Evolutionary conservation across 2,888 invertebrate genomes (phyloP), one percentile per base, ranked within the genome.

Genomic region (Macaria notata): DNA sequence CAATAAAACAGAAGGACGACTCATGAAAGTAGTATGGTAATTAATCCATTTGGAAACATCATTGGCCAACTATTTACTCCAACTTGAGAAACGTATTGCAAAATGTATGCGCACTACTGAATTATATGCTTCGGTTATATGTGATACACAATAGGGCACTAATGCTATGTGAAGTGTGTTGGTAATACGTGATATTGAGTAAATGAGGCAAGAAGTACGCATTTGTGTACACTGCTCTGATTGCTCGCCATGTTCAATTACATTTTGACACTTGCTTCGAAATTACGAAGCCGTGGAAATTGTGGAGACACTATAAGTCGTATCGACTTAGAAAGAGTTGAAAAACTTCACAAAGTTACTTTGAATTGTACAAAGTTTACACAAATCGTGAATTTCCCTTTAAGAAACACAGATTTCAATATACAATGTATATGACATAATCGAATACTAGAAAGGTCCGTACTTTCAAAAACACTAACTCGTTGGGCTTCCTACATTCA

Each of bases 91-190:
- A 68, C 59, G n/a, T 30, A 44, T 66, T 68, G 56, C 66, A 58
- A 63, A 68, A 65, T 49, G 44, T 49, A 61, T 51, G 58, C 6
- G 41, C 45, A 29, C 39, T 43, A 57, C 43, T 72, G 59, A 73
- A 68, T 67, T 63, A 61, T 59, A 61, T 53, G 49, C 56, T 53
- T 54, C 46, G 56, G 44, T 49, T 54, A 43, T 49, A 54, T 52
- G 50, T 44, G 48, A 50, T 46, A 59, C 57, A 72, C 70, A 72
- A 73, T 71, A 69, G 68, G 62, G 61, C 67, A 61, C 68, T 67
- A 63, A 64, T 67, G 68, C 56, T 63, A 63, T 56, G 59, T 54
- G 64, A 61, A 51, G 50, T 46, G 55, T 59, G 59, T 65, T 59
- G 48, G 49, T 47, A 48, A 59, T 54, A 61, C 47, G 63, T 46